Conservation (phyloP, 2,888 invertebrate species). For the Trichopria drosophilae region DNA sequence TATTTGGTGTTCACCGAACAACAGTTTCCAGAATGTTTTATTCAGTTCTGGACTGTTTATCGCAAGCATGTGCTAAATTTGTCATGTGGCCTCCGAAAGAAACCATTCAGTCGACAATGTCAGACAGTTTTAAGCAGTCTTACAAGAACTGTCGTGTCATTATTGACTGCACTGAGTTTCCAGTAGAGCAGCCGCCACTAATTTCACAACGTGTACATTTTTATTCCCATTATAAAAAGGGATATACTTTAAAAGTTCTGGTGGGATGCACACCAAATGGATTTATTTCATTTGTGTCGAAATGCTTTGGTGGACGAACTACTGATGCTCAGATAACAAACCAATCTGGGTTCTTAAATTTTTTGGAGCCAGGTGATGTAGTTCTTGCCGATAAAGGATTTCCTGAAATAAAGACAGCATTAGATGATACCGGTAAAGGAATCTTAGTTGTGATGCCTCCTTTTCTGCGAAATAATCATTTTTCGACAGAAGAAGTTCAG, state of each 20-base stretch:
- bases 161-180: slow-evolving; percentile 34
- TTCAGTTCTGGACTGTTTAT: slow-evolving; percentile 19
- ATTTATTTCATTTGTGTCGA: slow-evolving; percentile 25
- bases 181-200: slow-evolving; percentile 19
- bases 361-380: slow-evolving; percentile 27
- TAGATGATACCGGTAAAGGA: slow-evolving; percentile 19
- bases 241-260: slow-evolving; percentile 27
- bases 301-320: slow-evolving; percentile 23
- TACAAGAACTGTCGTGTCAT: slow-evolving; percentile 30
- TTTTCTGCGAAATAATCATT: slow-evolving; percentile 15
- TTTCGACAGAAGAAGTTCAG: slow-evolving; percentile 22
- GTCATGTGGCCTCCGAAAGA: slow-evolving; percentile 27
- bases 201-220: slow-evolving; percentile 23
- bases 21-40: slow-evolving; percentile 33
- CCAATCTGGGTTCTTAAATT: slow-evolving; percentile 24
- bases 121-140: slow-evolving; percentile 16
- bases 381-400: slow-evolving; percentile 35
- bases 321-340: slow-evolving; percentile 29
- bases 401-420: slow-evolving; percentile 22
- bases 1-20: slow-evolving; percentile 32
- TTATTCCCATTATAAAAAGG: slow-evolving; percentile 32
- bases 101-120: slow-evolving; percentile 18
- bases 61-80: slow-evolving; percentile 13
- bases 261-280: slow-evolving; percentile 30
- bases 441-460: slow-evolving; percentile 33